These are phyloP conservation scores for Brotula barbata DNA, from an alignment of 2,797 vertebrate species.

Conservation along the genomic window DNA sequence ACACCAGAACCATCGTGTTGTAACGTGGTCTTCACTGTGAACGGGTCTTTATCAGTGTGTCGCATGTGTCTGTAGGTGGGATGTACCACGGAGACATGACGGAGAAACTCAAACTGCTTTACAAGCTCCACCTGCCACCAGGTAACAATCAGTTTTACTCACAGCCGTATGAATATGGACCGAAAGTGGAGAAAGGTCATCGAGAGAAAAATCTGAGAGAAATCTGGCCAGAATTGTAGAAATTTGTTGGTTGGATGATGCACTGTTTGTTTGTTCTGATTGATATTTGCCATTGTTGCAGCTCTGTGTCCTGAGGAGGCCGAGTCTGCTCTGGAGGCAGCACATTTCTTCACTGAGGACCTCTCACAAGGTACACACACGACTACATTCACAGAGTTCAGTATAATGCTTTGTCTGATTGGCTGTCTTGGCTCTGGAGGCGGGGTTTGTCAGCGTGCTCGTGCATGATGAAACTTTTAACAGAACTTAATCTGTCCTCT, in stretches of 20 bases:
- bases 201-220: too few species aligned
- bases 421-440: background rate
- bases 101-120: slow-evolving; percentile 93
- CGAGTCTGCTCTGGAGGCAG: slow-evolving; percentile 92
- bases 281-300: slow-evolving; percentile 58
- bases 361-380: slow-evolving; percentile 22
- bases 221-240: too few species aligned
- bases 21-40: too few species aligned
- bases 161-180: too few species aligned
- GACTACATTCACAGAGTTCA: background rate
- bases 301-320: slow-evolving; percentile 91
- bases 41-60: background rate
- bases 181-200: too few species aligned
- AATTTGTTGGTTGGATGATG: too few species aligned
- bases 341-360: slow-evolving; percentile 89
- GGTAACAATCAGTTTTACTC: slow-evolving; percentile 80
- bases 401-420: background rate
- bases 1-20: too few species aligned
- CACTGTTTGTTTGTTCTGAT: background rate
- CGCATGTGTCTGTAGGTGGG: slow-evolving; percentile 78
- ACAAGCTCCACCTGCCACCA: slow-evolving; percentile 94
- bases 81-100: slow-evolving; percentile 98
- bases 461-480: slow-evolving; percentile 22
- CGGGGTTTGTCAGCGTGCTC: background rate
- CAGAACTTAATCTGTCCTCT: slow-evolving; percentile 10